A percentile compares a stretch with the other conserved stretches of the same genome.
Conservation (phyloP, 2,113 vertebrate species). For the Desmodus rotundus region DNA sequence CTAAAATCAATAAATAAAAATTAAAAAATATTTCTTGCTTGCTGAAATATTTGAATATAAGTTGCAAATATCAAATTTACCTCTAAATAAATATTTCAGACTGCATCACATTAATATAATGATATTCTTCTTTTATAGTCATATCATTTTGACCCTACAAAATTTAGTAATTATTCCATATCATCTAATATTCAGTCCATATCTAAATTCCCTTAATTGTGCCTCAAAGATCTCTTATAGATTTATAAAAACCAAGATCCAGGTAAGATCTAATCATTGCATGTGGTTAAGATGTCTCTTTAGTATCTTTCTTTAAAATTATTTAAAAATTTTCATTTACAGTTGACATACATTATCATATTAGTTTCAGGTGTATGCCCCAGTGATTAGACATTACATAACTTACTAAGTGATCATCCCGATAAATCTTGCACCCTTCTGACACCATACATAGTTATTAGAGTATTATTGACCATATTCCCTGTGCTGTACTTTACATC, state of each 20-base stretch:
- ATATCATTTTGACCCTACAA: background rate
- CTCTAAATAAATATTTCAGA: background rate
- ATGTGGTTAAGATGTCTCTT: background rate
- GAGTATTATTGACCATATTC: too few relatives aligned
- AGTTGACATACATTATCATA: background rate
- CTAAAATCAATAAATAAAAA: too few relatives aligned
- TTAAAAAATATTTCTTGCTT: background rate
- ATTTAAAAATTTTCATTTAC: background rate
- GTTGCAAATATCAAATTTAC: background rate
- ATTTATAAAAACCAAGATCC: background rate
- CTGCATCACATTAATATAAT: background rate
- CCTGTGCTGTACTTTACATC: background rate
- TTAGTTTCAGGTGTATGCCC: background rate
- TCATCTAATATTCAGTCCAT: background rate
- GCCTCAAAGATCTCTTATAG: background rate
- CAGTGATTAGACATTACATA: background rate
- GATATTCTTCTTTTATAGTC: background rate
- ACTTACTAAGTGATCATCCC: background rate
- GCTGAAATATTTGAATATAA: background rate
- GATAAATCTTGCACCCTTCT: background rate
- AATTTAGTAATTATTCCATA: conserved; percentile 1
- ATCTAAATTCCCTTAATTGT: background rate
- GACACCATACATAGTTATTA: too few relatives aligned
- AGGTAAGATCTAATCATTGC: background rate
- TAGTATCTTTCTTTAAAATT: background rate